A percentile compares a stretch with the other conserved stretches of the same genome.
Evolutionary conservation across 1,140 invertebrate genomes (phyloP).

Genomic region (Hesperophylax magnus): DNA sequence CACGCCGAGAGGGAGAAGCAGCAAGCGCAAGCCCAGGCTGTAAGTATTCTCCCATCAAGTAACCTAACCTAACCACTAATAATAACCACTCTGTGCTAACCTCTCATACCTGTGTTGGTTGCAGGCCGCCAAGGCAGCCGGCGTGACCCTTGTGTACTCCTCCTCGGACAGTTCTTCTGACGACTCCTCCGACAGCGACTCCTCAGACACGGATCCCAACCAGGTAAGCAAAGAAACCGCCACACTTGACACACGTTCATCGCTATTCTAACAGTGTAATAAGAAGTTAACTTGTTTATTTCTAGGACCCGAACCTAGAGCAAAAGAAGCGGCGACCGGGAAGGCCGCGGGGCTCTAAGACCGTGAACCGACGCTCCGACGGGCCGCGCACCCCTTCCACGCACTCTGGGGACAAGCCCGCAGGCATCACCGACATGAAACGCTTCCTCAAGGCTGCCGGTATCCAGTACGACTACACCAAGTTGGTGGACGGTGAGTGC

Average conservation of each 20-base stretch:
- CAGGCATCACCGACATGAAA: conserved; percentile 69
- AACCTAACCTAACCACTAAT: not conserved
- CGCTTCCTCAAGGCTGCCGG: conserved; percentile 69
- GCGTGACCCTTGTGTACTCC: conserved; percentile 68
- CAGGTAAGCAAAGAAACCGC: conserved; percentile 2
- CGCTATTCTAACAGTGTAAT: not conserved
- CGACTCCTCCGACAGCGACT: conserved; percentile 65
- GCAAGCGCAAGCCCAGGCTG: conserved; percentile 49
- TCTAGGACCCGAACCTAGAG: conserved; percentile 59
- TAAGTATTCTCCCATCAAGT: not conserved
- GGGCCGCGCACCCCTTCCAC: conserved; percentile 46
- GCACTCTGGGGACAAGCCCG: conserved; percentile 55
- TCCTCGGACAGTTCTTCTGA: conserved; percentile 67
- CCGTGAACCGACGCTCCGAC: conserved; percentile 56
- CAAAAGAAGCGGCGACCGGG: conserved; percentile 64
- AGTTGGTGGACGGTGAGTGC: conserved; percentile 62
- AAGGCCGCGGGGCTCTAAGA: conserved; percentile 66
- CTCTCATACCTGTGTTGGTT: not conserved
- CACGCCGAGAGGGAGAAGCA: conserved; percentile 66
- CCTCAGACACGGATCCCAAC: conserved; percentile 65
- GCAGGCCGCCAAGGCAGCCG: conserved; percentile 54
- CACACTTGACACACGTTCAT: too few species aligned
- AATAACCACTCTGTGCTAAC: not conserved
- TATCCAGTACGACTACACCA: conserved; percentile 68
- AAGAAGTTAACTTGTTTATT: not conserved